These are phyloP conservation scores for Iselma pallidipennis DNA, from an alignment of 2,888 invertebrate species.

Conservation along the genomic window DNA sequence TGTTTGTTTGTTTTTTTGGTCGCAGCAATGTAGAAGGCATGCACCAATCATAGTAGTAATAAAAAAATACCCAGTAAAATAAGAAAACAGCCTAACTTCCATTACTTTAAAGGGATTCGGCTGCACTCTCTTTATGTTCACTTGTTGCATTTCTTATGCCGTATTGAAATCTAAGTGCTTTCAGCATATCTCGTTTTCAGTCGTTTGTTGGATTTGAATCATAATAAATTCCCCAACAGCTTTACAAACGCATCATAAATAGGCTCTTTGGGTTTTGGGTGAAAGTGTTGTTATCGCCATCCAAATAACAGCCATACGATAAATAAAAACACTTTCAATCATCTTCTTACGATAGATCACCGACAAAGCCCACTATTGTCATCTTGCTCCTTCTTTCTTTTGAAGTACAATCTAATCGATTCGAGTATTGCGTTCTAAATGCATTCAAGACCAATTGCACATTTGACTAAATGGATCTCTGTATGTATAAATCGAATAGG, in stretches of 20 bases:
- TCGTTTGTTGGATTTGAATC: not conserved
- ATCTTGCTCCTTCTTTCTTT: too few relatives aligned
- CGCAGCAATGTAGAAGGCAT: not conserved
- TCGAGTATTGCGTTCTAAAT: too few relatives aligned
- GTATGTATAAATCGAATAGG: constrained; percentile 1
- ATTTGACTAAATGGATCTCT: constrained; percentile 1
- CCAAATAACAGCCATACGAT: too few relatives aligned
- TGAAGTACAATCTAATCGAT: not conserved
- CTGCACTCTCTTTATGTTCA: constrained; percentile 12
- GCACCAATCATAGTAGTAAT: not conserved
- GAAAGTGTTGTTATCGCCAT: too few relatives aligned
- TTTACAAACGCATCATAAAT: not conserved
- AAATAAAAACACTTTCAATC: too few relatives aligned
- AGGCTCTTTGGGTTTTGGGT: too few relatives aligned
- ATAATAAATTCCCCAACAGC: not conserved
- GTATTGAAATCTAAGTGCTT: not conserved
- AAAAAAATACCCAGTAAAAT: constrained; percentile 1
- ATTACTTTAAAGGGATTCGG: constrained; percentile 12
- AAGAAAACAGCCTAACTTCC: not conserved
- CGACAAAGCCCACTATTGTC: too few relatives aligned
- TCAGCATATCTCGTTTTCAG: constrained; percentile 2
- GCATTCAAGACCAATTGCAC: constrained; percentile 2
- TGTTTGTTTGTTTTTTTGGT: constrained; percentile 1
- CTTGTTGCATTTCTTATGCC: constrained; percentile 17
- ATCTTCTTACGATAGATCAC: too few relatives aligned